Conservation (phyloP, 2,888 invertebrate species). For the Pristionchus japonicus region DNA sequence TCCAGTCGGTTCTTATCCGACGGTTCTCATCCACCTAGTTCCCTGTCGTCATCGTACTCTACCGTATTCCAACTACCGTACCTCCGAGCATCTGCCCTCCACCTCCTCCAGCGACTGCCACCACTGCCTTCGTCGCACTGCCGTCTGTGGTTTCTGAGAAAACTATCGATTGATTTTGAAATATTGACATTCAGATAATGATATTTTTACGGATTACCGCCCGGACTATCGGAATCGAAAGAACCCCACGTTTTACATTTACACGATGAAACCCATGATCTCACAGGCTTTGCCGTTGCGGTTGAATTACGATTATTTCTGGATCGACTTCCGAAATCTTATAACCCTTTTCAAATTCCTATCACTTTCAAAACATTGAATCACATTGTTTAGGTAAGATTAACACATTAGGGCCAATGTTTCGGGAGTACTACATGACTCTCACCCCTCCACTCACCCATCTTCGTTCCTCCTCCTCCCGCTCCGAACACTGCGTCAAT, state of each 20-base stretch:
- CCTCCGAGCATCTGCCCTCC: constrained; percentile 29
- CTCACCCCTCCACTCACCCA: constrained; percentile 1
- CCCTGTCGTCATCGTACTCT: neutral
- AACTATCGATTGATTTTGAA: neutral
- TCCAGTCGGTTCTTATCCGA: too few relatives aligned
- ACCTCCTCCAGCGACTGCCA: neutral
- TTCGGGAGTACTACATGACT: too few relatives aligned
- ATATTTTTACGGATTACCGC: neutral
- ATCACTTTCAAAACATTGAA: too few relatives aligned
- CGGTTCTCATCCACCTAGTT: neutral
- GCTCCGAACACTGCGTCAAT: constrained; percentile 12
- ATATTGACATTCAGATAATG: too few relatives aligned
- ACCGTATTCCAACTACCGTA: neutral
- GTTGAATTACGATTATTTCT: neutral
- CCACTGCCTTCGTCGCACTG: neutral
- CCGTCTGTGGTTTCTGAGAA: neutral
- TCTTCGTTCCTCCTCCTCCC: constrained; percentile 3
- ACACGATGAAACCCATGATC: neutral
- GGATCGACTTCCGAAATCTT: too few relatives aligned
- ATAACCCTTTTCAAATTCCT: too few relatives aligned
- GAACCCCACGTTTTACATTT: neutral
- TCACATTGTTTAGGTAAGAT: too few relatives aligned
- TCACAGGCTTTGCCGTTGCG: neutral
- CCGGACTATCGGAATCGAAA: neutral
- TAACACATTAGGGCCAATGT: too few relatives aligned